Base-by-base conservation (phyloP, 1,140 invertebrate genomes). In the Plodia interpunctella region DNA sequence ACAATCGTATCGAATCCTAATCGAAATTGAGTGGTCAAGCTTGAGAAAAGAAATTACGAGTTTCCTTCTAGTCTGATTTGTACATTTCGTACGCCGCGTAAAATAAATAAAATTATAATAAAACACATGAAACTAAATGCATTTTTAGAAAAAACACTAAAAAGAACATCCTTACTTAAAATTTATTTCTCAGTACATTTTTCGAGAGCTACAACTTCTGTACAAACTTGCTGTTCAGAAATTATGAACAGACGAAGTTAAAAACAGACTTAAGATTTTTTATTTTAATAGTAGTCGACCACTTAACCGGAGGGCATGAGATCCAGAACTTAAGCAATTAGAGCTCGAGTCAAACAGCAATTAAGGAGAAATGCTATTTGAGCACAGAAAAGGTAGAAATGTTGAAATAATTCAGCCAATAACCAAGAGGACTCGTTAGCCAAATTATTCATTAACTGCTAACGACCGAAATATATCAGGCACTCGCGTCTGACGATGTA, bases 271-370 rank as follows among this genome's bases (percentile, higher is more conserved):
- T 72, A 76, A 80, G 75, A 78, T 75, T 79, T 84, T 87, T 84
- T 78, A 78, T 74, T 81, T 78, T 79, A 84, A 80, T 80, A 79
- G 77, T 80, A 85, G 70, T 81, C 78, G 70, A 76, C 78, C 81
- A 83, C 77, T 86, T 80, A 74, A 72, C 72, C 70, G 60, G 75
- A 71, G 76, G 80, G 77, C 69, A 81, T 75, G 79, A 84, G 83
- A 85, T 87, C 78, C 71, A 72, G 80, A 87, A 86, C 81, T 87
- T 87, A 86, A 87, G 84, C 84, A 87, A 87, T 87, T 87, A 87
- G 84, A 81, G 76, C 70, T 78, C 78, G 68, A 85, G 78, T 78
- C 80, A 80, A 83, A 87, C 84, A 84, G 84, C 82, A 87, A 87
- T 87, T 87, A 87, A 84, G 67, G 80, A 70, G 76, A 80, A 80